phyloP scores from a whole-genome alignment of 2,888 invertebrate species.

The Nycteola revayana region DNA sequence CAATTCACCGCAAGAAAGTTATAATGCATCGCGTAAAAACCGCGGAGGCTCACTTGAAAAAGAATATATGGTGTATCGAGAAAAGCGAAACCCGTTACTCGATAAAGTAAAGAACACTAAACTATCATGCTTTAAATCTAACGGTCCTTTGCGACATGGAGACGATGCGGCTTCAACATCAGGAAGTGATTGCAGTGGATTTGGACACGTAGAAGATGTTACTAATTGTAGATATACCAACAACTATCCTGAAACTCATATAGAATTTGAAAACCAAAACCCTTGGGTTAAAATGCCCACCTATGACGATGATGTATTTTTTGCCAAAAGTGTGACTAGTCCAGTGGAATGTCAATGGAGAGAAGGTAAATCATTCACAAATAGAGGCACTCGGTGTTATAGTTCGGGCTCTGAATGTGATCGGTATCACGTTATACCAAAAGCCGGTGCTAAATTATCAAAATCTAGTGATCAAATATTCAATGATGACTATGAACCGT shows the following conservation, averaged over 20 bases:
- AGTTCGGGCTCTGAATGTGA: conserved; percentile 79
- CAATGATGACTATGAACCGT: conserved; percentile 74
- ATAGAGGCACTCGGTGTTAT: conserved; percentile 71
- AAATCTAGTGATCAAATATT: conserved; percentile 81
- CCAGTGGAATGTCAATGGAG: conserved; percentile 65
- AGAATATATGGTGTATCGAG: conserved; percentile 82
- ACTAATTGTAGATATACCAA: conserved; percentile 58
- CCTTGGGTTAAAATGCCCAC: conserved; percentile 75
- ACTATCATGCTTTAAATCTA: conserved; percentile 85
- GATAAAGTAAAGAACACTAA: conserved; percentile 87
- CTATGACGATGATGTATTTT: conserved; percentile 77
- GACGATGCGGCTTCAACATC: conserved; percentile 77
- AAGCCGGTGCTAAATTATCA: conserved; percentile 69
- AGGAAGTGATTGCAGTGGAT: conserved; percentile 78
- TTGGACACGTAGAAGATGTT: conserved; percentile 70
- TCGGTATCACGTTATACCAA: conserved; percentile 69
- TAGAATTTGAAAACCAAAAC: conserved; percentile 76
- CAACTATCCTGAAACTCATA: conserved; percentile 60
- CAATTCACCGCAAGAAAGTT: conserved; percentile 71
- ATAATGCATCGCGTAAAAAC: conserved; percentile 72
- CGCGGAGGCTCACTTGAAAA: conserved; percentile 79
- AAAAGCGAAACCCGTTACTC: conserved; percentile 86
- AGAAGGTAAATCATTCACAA: conserved; percentile 63
- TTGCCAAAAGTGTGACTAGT: conserved; percentile 59
- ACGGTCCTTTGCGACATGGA: conserved; percentile 74